These are phyloP conservation scores for Syrrhaptes paradoxus DNA, from an alignment of 2,113 vertebrate species.

Conservation along the genomic window DNA sequence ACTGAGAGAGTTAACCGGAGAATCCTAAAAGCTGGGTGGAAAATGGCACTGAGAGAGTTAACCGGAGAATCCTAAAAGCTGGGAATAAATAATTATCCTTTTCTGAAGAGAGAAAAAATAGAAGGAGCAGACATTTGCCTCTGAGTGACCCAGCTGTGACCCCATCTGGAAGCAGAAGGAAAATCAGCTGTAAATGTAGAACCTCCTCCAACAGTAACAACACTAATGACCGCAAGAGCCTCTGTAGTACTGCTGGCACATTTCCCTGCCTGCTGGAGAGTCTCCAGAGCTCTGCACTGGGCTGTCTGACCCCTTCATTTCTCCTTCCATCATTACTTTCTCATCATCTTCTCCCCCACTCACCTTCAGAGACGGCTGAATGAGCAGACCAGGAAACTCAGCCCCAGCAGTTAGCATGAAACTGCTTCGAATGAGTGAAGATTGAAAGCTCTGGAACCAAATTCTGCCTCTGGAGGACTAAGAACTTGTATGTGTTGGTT, in stretches of 20 bases:
- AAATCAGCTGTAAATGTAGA: neutral
- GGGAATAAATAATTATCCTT: neutral
- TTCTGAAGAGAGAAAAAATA: neutral
- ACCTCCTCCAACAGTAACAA: neutral
- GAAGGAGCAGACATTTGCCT: neutral
- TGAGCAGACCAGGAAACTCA: neutral
- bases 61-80: neutral
- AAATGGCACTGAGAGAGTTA: neutral
- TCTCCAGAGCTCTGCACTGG: neutral
- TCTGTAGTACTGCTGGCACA: neutral
- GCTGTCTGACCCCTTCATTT: neutral
- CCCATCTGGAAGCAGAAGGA: slow-evolving; percentile 9
- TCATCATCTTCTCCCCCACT: neutral
- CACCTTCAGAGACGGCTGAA: neutral
- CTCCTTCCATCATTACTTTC: neutral
- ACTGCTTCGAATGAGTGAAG: neutral
- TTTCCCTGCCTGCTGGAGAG: neutral
- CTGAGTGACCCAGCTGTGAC: slow-evolving; percentile 10
- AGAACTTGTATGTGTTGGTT: neutral
- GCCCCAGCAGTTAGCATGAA: neutral
- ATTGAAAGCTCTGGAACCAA: neutral
- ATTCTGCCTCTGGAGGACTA: neutral
- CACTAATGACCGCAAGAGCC: neutral
- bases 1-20: neutral
- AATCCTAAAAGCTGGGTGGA: no score